These are phyloP conservation scores for Agrotis clavis DNA, from an alignment of 2,888 invertebrate genomes.

Conservation along the genomic window DNA sequence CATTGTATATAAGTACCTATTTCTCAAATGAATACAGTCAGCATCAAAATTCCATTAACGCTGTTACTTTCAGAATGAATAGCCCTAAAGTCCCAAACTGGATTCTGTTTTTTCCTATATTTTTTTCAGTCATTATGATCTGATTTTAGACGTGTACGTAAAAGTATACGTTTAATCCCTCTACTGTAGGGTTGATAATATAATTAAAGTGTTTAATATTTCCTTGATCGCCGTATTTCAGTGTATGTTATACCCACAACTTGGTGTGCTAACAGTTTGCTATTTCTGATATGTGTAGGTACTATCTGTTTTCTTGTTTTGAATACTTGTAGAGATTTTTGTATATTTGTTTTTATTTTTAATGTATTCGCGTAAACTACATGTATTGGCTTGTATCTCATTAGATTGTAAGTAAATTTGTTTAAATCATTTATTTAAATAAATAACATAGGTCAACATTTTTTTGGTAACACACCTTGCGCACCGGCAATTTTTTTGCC, in stretches of 20 bases:
- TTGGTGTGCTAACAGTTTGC: not conserved
- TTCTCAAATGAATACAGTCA: no score
- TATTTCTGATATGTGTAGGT: conserved; percentile 9
- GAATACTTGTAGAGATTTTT: conserved; percentile 30
- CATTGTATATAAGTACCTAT: no score
- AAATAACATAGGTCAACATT: no score
- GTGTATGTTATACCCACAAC: not conserved
- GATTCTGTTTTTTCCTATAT: no score
- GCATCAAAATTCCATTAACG: no score
- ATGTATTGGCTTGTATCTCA: conserved; percentile 63
- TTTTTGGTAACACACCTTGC: no score
- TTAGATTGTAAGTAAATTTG: conserved; percentile 64
- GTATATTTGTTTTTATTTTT: conserved; percentile 15
- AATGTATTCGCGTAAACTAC: conserved; percentile 16
- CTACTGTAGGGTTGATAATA: not conserved
- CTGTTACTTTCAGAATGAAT: no score
- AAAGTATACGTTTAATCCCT: no score
- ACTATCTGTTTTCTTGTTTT: conserved; percentile 11
- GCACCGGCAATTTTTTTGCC: no score
- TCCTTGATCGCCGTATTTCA: not conserved
- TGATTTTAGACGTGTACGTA: no score
- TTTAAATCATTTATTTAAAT: conserved; percentile 38
- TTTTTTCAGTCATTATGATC: no score
- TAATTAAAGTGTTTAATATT: not conserved
- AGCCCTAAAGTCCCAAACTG: no score